Evolutionary conservation across 1,140 invertebrate genomes (phyloP), one percentile per base, ranked within the genome.

Genomic region (Diorhabda carinulata): DNA sequence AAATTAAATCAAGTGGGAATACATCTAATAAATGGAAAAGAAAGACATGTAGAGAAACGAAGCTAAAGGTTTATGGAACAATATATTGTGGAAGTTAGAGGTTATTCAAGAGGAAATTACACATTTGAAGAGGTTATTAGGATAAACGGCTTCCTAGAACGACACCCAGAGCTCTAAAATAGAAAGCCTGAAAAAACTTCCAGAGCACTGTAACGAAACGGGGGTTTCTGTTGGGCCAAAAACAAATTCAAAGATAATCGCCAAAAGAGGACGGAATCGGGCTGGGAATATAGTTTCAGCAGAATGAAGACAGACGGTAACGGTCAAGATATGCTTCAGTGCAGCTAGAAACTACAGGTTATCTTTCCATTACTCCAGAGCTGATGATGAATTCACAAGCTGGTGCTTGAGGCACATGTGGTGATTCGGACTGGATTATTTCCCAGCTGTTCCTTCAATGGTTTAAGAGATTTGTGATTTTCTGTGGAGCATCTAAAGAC

Each of bases 241-340:
- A n/a, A 60, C 58, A 60, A 60, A 60, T 7, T 52, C 45, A 52
- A 83, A 81, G 76, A 73, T 78, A 41, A 64, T 78, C 41, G 75
- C 76, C 4, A 58, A 66, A 69, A 75, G 70, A 71, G 80, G 76
- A 52, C 74, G 76, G 71, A 77, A 78, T 56, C 78, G 80, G 74
- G 76, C 79, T 25, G 77, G 73, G 4, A 58, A 69, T 10, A 64
- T 80, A 56, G 74, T 74, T 60, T 78, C 75, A 57, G 74, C 76
- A 64, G 80, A 81, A 75, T 63, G 77, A 76, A 78, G 78, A 52
- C 61, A 72, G 68, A 78, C 75, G n/a, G 67, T 78, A 0, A 80
- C 80, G 10, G 76, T 76, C 0, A 76, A 77, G 57, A 74, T 76
- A 68, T 82, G 79, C 64, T 78, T 78, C 58, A 78, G 67, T 61